Conservation (phyloP, 1,140 invertebrate genomes). For the Sogatella furcifera region DNA sequence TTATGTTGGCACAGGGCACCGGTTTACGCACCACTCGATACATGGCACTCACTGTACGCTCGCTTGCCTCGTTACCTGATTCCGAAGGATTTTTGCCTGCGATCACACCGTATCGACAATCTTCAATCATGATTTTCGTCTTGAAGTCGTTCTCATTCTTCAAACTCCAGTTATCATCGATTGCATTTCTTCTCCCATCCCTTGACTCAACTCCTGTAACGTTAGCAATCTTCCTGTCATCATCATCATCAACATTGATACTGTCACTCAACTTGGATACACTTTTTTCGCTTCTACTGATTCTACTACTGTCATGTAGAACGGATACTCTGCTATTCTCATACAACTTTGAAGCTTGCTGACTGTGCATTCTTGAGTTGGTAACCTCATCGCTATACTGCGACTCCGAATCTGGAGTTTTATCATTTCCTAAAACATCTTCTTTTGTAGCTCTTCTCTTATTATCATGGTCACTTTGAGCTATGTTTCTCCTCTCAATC, state of each 20-base stretch:
- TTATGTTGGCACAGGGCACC: not conserved
- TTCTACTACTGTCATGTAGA: not conserved
- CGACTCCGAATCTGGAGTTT: too few species aligned
- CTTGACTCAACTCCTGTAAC: too few species aligned
- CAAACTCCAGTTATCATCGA: not conserved
- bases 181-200: too few species aligned
- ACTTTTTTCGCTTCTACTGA: too few species aligned
- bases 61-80: not conserved
- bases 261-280: too few species aligned
- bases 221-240: too few species aligned
- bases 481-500: too few species aligned
- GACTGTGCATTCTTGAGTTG: conserved; percentile 2
- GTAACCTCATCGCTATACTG: too few species aligned
- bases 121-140: conserved; percentile 6
- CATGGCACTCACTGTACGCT: conserved; percentile 6
- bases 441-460: too few species aligned
- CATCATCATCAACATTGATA: too few species aligned
- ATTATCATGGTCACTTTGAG: too few species aligned
- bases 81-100: not conserved
- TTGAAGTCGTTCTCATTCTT: conserved; percentile 8
- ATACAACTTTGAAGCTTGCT: not conserved
- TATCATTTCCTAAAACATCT: too few species aligned
- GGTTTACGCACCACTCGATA: conserved; percentile 16
- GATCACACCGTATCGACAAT: not conserved
- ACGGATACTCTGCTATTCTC: conserved; percentile 6